Percentiles rank a stretch among this genome's conserved stretches.
Evolutionary conservation across 1,140 invertebrate species (phyloP).

Genomic region (Anoplolepis gracilipes): DNA sequence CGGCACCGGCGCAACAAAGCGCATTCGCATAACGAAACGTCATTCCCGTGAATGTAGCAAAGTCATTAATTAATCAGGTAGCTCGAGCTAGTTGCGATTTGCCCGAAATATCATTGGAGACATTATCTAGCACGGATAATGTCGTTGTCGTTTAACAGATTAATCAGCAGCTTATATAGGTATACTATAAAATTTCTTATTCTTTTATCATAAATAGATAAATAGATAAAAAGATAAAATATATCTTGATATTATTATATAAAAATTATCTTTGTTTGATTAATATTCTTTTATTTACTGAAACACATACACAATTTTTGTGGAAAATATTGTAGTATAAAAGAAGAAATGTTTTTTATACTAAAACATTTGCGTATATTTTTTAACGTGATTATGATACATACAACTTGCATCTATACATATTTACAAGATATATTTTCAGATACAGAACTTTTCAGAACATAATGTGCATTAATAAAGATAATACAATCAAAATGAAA

Average conservation of each 20-base stretch:
- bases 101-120: constrained; percentile 49
- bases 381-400: too few species aligned
- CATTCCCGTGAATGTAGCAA: constrained; percentile 53
- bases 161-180: neutral
- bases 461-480: too few species aligned
- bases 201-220: neutral
- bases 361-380: too few species aligned
- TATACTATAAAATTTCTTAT: neutral
- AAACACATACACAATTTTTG: neutral
- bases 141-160: constrained; percentile 13
- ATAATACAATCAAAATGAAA: too few species aligned
- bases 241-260: neutral
- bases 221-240: too few species aligned
- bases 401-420: too few species aligned
- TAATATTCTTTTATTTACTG: neutral
- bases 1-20: constrained; percentile 65
- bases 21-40: constrained; percentile 70
- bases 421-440: too few species aligned
- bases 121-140: neutral
- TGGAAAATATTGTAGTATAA: neutral
- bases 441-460: too few species aligned
- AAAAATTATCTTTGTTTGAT: neutral
- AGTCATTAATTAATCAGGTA: constrained; percentile 71
- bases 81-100: constrained; percentile 12
- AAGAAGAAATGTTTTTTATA: too few species aligned